Percentiles rank a stretch among this genome's conserved stretches.
These are phyloP conservation scores for Apodemia mormo DNA, from an alignment of 2,888 invertebrate genomes.

Conservation along the genomic window DNA sequence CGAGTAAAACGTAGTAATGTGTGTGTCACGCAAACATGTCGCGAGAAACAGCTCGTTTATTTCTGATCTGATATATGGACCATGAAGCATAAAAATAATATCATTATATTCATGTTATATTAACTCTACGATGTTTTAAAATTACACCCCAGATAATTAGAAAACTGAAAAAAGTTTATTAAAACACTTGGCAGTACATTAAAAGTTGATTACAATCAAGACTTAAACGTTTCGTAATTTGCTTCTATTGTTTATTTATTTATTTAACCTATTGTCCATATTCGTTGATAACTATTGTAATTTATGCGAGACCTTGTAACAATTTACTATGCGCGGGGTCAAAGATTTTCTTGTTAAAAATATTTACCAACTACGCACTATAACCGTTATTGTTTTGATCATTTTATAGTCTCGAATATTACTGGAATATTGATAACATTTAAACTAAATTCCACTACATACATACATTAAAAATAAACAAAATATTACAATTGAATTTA, in stretches of 20 bases:
- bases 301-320: slow-evolving; percentile 12
- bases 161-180: not conserved
- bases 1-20: too few relatives aligned
- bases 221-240: not conserved
- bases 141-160: not conserved
- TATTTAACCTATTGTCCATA: slow-evolving; percentile 4
- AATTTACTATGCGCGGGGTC: not conserved
- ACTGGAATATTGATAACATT: not conserved
- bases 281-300: not conserved
- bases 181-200: not conserved
- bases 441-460: not conserved
- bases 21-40: too few relatives aligned
- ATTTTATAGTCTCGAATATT: not conserved
- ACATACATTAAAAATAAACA: too few relatives aligned
- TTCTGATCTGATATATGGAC: too few relatives aligned
- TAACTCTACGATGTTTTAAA: not conserved
- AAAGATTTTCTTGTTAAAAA: slow-evolving; percentile 1
- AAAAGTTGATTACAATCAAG: not conserved
- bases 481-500: too few relatives aligned
- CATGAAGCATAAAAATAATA: too few relatives aligned
- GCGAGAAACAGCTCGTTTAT: too few relatives aligned
- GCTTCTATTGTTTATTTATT: not conserved
- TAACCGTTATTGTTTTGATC: not conserved
- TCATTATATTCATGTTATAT: too few relatives aligned
- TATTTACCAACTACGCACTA: slow-evolving; percentile 4